These are phyloP conservation scores for Limenitis arthemis DNA, from an alignment of 2,888 invertebrate genomes.

Conservation along the genomic window DNA sequence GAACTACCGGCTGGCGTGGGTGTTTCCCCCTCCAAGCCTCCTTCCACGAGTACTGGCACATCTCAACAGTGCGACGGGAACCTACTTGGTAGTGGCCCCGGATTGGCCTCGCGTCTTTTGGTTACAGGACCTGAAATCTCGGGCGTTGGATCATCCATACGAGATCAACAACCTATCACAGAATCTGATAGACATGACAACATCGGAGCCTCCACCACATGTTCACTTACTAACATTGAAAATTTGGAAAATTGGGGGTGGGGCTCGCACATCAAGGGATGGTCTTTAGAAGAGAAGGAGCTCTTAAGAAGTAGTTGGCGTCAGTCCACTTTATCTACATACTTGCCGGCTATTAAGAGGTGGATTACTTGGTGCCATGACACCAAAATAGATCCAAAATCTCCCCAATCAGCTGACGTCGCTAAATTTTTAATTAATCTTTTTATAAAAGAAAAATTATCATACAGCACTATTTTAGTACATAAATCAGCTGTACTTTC, in stretches of 20 bases:
- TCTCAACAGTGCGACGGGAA: constrained; percentile 13
- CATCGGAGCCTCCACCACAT: constrained; percentile 8
- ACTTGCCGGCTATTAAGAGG: constrained; percentile 6
- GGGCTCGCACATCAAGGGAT: constrained; percentile 4
- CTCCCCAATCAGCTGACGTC: constrained; percentile 4
- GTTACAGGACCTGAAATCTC: constrained; percentile 8
- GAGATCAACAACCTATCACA: constrained; percentile 10
- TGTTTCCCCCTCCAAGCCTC: constrained; percentile 17
- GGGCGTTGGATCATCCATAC: constrained; percentile 3
- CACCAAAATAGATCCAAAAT: background rate
- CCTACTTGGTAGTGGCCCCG: background rate
- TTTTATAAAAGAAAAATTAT: constrained; percentile 4
- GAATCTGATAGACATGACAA: constrained; percentile 16
- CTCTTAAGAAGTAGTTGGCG: constrained; percentile 15
- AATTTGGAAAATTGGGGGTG: constrained; percentile 23
- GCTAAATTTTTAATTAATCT: constrained; percentile 10
- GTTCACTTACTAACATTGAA: constrained; percentile 8
- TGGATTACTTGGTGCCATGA: constrained; percentile 10
- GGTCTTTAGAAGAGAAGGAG: constrained; percentile 11
- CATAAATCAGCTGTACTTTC: constrained; percentile 17
- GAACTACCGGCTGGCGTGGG: constrained; percentile 12
- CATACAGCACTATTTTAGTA: constrained; percentile 13
- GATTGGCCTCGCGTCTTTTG: constrained; percentile 14
- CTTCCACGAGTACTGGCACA: constrained; percentile 15
- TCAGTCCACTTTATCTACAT: background rate